Conservation (phyloP, 2,888 invertebrate species). For the Heliconius cydno region DNA sequence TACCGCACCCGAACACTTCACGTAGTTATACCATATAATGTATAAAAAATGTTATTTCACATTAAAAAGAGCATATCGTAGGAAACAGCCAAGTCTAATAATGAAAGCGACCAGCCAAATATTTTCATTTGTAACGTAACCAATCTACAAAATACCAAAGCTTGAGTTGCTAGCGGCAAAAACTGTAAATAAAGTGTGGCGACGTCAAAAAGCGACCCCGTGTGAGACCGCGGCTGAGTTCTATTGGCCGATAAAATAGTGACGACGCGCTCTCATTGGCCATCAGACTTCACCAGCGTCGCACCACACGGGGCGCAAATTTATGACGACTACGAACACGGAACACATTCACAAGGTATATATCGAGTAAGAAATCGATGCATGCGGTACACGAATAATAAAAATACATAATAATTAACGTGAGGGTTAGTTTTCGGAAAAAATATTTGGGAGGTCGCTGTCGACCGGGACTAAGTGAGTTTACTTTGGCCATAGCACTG, state of each 20-base stretch:
- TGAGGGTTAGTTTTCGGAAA: slow-evolving; percentile 62
- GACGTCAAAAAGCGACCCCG: slow-evolving; percentile 54
- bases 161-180: slow-evolving; percentile 72
- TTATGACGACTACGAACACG: slow-evolving; percentile 58
- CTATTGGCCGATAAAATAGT: slow-evolving; percentile 32
- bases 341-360: slow-evolving; percentile 70
- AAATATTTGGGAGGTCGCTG: slow-evolving; percentile 73
- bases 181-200: slow-evolving; percentile 67
- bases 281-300: slow-evolving; percentile 46
- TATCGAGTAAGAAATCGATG: slow-evolving; percentile 62
- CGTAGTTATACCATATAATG: slow-evolving; percentile 46
- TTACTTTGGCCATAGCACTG: slow-evolving; percentile 49
- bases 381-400: slow-evolving; percentile 69
- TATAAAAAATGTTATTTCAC: slow-evolving; percentile 53
- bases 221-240: slow-evolving; percentile 50
- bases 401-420: slow-evolving; percentile 56
- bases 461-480: slow-evolving; percentile 57
- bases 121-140: slow-evolving; percentile 54
- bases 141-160: slow-evolving; percentile 50
- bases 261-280: slow-evolving; percentile 52
- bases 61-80: slow-evolving; percentile 65
- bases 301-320: slow-evolving; percentile 55
- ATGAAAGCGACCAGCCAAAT: slow-evolving; percentile 78
- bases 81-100: slow-evolving; percentile 75
- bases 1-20: slow-evolving; percentile 55